Evolutionary conservation across 2,113 vertebrate species (phyloP).

Genomic region (Ailurus styani): DNA sequence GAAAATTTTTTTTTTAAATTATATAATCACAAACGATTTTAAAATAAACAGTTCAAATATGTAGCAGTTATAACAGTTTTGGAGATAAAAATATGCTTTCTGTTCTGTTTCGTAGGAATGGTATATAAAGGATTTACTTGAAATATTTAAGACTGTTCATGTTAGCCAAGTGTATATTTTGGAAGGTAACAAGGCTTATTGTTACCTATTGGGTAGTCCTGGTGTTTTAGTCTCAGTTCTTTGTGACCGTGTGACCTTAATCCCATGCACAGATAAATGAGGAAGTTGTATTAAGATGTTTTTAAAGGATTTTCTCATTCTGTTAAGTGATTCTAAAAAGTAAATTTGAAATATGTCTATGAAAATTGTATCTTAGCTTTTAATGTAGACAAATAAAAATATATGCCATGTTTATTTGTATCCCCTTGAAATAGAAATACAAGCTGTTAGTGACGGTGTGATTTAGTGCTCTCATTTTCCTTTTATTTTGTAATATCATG

Average conservation of each 20-base stretch:
- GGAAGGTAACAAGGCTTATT: not conserved
- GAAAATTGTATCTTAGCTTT: conserved; percentile 15
- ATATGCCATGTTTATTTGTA: not conserved
- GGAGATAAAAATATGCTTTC: not conserved
- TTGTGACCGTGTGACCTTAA: not conserved
- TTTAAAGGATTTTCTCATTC: not conserved
- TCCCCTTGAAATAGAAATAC: not conserved
- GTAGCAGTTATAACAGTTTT: not conserved
- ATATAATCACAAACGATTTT: not conserved
- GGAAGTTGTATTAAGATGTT: not conserved
- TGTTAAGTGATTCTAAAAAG: not conserved
- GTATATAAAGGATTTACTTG: not conserved
- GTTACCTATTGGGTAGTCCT: not conserved
- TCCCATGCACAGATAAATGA: not conserved
- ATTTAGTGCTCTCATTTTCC: not conserved
- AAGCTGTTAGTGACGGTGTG: not conserved
- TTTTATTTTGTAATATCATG: not conserved
- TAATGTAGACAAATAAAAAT: not conserved
- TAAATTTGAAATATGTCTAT: not conserved
- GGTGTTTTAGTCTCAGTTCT: not conserved
- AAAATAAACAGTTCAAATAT: not conserved
- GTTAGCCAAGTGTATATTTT: not conserved
- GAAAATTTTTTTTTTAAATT: not conserved
- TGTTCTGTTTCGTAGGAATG: not conserved
- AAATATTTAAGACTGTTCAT: not conserved